Evolutionary conservation across 1,140 invertebrate species (phyloP).

Genomic region (Planococcus citri): DNA sequence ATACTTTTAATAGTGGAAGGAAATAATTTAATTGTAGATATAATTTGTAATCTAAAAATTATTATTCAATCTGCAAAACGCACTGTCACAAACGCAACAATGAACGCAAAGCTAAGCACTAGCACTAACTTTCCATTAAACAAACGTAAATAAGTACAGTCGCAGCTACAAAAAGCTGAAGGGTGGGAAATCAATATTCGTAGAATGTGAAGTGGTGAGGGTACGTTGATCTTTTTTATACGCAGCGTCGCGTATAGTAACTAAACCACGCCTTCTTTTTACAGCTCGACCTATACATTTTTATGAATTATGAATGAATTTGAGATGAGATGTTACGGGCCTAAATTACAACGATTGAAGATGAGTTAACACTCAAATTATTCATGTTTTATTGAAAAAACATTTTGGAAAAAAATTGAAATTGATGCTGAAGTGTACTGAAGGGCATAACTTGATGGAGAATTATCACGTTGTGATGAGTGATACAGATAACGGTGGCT

Average conservation of each 20-base stretch:
- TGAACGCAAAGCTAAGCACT: background rate
- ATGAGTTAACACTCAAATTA: no score
- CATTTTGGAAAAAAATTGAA: no score
- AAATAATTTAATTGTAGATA: no score
- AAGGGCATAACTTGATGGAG: no score
- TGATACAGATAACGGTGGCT: no score
- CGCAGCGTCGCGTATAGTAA: background rate
- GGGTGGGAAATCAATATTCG: slow-evolving; percentile 2
- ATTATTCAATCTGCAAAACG: no score
- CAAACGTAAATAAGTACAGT: background rate
- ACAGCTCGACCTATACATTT: background rate
- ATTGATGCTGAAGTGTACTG: no score
- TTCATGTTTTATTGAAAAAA: no score
- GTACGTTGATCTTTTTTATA: background rate
- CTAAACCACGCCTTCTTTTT: slow-evolving; percentile 2
- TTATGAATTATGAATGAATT: background rate
- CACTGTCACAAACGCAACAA: background rate
- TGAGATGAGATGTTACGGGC: background rate
- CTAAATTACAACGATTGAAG: background rate
- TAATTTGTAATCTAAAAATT: no score
- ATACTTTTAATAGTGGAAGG: no score
- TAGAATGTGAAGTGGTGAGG: background rate
- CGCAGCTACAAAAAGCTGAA: background rate
- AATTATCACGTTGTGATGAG: no score
- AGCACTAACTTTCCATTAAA: background rate